Percentiles rank a stretch among this genome's conserved stretches.
Conservation (phyloP, 2,888 invertebrate genomes). For the Clusia tigrina region DNA sequence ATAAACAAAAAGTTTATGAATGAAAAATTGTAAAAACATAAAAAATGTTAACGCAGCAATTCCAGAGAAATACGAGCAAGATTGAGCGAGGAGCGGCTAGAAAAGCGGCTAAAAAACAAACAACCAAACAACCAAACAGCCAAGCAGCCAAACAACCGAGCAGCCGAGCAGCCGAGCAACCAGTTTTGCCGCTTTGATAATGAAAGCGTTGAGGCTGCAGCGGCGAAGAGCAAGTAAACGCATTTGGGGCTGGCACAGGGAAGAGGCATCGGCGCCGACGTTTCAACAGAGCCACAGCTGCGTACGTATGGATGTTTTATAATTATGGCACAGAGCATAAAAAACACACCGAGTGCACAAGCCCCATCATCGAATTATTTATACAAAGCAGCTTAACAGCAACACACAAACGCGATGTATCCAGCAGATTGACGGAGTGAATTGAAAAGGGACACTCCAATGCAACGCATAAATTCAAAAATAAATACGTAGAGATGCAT, state of each 20-base stretch:
- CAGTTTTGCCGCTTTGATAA: constrained; percentile 29
- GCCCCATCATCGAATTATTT: not conserved
- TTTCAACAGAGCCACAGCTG: not conserved
- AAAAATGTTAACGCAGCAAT: constrained; percentile 56
- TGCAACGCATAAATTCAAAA: not conserved
- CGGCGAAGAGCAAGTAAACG: not conserved
- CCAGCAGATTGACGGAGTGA: not conserved
- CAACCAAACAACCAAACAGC: constrained; percentile 4
- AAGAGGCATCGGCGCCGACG: not conserved
- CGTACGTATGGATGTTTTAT: constrained; percentile 8
- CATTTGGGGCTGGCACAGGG: not conserved
- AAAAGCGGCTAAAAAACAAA: too few species aligned
- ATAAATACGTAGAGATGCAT: not conserved
- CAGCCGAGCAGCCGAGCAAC: constrained; percentile 26
- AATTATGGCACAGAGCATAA: not conserved
- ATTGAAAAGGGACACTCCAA: too few species aligned
- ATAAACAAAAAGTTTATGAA: constrained; percentile 44
- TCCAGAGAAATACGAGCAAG: constrained; percentile 41
- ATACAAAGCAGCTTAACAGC: not conserved
- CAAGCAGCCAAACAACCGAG: constrained; percentile 24
- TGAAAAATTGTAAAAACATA: constrained; percentile 51
- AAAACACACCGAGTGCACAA: not conserved
- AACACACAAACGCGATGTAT: not conserved
- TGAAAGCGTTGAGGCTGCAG: constrained; percentile 8
- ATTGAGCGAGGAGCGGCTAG: not conserved